Evolutionary conservation across 2,888 invertebrate genomes (phyloP), one percentile per base, ranked within the genome.

Genomic region (Zele albiditarsus): DNA sequence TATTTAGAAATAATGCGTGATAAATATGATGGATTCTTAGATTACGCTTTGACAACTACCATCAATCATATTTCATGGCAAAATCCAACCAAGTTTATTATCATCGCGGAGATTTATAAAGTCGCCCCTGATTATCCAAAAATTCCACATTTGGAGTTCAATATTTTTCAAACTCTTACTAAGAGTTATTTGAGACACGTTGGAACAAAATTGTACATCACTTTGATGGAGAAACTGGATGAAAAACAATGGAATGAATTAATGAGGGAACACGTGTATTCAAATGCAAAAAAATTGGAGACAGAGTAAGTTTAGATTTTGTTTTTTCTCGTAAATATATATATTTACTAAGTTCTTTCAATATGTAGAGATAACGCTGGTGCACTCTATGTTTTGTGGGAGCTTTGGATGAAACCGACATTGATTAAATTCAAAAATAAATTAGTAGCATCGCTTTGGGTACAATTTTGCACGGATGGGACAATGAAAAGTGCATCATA

Each of bases 151-250:
- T 71, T 78, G n/a, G 69, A 82, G 16, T 82, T 88, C 16, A 72
- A 80, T 14, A 78, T 87, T n/a, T 82, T 83, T 33, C 83, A 79
- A 42, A 91, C 91, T 78, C 86, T 92, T 77, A 84, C 90, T 69
- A 91, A 90, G 85, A 89, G 90, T 77, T 91, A 92, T 75, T 86
- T 94, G 42, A 91, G 92, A 4, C 91, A 92, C 25, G 90, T 92
- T 42, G 92, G 93, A 27, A 91, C 92, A 65, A 92, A 92, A 82
- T 90, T 93, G 86, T 94, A 93, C 81, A 90, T 87, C 84, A 88
- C 89, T 27, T 84, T 92, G 76, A 81, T 91, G 27, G 90, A 90
- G 28, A 90, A 90, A 79, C 78, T 91, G 10, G 82, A 84, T 67
- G 88, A 89, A 72, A 84, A 88, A 31, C 86, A 90, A 63, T 93